Evolutionary conservation across 2,113 vertebrate genomes (phyloP).

Genomic region (Macrotus californicus): DNA sequence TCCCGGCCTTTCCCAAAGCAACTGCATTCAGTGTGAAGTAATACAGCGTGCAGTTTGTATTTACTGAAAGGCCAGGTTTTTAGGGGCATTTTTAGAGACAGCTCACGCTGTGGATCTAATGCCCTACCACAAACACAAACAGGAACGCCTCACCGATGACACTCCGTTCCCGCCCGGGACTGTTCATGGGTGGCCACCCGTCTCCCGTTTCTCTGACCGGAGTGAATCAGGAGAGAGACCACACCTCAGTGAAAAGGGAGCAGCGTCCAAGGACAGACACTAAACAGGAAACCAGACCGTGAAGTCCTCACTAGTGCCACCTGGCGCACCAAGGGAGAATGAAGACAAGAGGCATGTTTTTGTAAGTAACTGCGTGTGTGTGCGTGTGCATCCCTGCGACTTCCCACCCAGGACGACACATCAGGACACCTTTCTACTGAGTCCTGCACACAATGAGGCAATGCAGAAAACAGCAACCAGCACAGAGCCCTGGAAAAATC

Average conservation of each 20-base stretch:
- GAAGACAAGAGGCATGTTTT: background rate
- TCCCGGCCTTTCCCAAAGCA: slow-evolving; percentile 53
- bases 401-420: background rate
- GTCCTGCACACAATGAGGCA: background rate
- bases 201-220: slow-evolving; percentile 73
- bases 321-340: slow-evolving; percentile 61
- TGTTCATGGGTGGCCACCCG: slow-evolving; percentile 79
- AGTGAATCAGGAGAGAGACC: slow-evolving; percentile 76
- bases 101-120: slow-evolving; percentile 20
- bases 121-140: slow-evolving; percentile 55
- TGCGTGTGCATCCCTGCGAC: background rate
- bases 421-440: background rate
- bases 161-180: slow-evolving; percentile 56
- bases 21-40: slow-evolving; percentile 51
- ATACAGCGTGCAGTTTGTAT: background rate
- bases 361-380: background rate
- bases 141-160: slow-evolving; percentile 43
- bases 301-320: slow-evolving; percentile 76
- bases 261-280: slow-evolving; percentile 73
- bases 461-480: background rate
- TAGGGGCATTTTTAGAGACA: slow-evolving; percentile 39
- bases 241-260: slow-evolving; percentile 76
- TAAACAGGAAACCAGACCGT: slow-evolving; percentile 80
- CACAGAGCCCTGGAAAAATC: background rate
- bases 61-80: slow-evolving; percentile 49